These are phyloP conservation scores for Phengaris alcon DNA, from an alignment of 2,888 invertebrate species.

Conservation along the genomic window DNA sequence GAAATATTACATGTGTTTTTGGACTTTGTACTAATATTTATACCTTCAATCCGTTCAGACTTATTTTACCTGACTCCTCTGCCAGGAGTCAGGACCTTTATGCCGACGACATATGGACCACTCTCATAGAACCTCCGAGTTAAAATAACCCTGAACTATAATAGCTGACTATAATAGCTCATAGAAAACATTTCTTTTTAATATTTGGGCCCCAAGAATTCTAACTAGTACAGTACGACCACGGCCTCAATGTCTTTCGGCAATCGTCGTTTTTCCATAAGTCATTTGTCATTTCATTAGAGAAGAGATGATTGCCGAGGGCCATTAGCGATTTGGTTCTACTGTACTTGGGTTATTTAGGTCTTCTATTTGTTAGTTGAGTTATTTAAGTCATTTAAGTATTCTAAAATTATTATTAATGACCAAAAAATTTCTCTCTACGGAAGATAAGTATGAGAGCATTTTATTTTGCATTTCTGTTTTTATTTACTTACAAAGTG, in stretches of 20 bases:
- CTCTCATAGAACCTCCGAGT: too few species aligned
- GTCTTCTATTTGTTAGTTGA: too few species aligned
- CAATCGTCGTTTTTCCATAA: too few species aligned
- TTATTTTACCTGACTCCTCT: too few species aligned
- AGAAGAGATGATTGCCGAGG: too few species aligned
- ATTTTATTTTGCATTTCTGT: conserved; percentile 4
- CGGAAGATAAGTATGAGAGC: neutral
- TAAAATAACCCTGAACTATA: neutral
- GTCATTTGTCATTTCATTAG: too few species aligned
- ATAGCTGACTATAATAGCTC: neutral
- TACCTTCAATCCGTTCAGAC: neutral
- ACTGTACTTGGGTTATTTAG: neutral
- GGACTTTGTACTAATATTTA: too few species aligned
- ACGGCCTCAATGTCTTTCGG: too few species aligned
- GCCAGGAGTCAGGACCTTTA: too few species aligned
- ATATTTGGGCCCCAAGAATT: neutral
- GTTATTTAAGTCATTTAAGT: neutral
- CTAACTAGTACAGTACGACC: neutral
- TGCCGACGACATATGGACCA: too few species aligned
- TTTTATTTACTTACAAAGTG: neutral
- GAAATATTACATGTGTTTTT: too few species aligned
- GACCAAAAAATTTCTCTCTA: neutral
- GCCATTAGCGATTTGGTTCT: too few species aligned
- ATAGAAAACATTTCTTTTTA: neutral
- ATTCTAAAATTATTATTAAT: neutral